Evolutionary conservation across 2,113 vertebrate genomes (phyloP).

Genomic region (Gadus chalcogrammus): DNA sequence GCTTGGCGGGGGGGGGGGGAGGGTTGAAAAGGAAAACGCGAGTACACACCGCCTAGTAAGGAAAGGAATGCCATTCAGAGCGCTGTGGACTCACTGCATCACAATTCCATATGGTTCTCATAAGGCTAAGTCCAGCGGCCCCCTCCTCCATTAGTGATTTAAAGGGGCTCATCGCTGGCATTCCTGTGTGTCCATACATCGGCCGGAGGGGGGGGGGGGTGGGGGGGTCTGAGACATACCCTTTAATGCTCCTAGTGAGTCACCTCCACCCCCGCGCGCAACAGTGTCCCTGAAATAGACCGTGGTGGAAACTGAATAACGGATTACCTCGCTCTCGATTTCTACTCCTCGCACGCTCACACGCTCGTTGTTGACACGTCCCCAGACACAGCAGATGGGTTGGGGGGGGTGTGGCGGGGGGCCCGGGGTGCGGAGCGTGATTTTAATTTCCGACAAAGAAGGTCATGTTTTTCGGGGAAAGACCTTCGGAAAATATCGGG

Average conservation of each 20-base stretch:
- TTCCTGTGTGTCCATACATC: conserved; percentile 55
- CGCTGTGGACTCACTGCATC: conserved; percentile 37
- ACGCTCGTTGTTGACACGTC: not conserved
- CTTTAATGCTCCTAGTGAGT: conserved; percentile 11
- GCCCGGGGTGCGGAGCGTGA: not conserved
- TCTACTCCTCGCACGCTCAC: conserved; percentile 21
- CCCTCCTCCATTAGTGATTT: conserved; percentile 41
- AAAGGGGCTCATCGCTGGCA: conserved; percentile 59
- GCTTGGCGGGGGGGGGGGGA: not conserved
- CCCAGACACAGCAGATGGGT: not conserved
- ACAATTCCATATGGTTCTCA: conserved; percentile 59
- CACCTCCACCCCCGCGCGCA: not conserved
- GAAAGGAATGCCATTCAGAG: conserved; percentile 66
- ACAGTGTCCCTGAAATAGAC: conserved; percentile 39
- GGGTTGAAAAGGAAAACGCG: conserved; percentile 18
- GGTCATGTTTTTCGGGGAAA: not conserved
- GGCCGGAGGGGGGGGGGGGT: conserved; percentile 37
- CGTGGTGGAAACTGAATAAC: conserved; percentile 37
- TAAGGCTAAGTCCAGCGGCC: conserved; percentile 47
- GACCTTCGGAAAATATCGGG: not conserved
- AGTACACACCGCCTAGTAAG: conserved; percentile 53
- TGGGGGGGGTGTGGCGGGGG: not conserved
- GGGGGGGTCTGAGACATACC: conserved; percentile 33
- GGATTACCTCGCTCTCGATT: not conserved
- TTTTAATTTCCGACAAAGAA: not conserved